Evolutionary conservation across 2,113 vertebrate genomes (phyloP).

Genomic region (Trachemys scripta): DNA sequence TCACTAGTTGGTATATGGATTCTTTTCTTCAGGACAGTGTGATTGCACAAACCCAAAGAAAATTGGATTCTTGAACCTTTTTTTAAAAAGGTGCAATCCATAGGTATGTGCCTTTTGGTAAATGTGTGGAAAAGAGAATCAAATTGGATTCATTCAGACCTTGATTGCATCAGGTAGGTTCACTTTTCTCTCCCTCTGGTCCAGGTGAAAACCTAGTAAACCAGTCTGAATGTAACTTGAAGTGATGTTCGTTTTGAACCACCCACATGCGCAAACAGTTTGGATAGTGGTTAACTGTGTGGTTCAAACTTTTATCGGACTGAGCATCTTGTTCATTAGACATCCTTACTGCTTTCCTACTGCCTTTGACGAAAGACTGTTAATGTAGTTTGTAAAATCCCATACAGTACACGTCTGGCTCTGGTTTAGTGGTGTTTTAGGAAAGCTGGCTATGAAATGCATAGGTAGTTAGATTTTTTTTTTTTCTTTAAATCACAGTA

Average conservation of each 20-base stretch:
- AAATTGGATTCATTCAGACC: neutral
- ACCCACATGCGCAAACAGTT: neutral
- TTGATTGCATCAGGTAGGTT: neutral
- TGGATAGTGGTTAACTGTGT: neutral
- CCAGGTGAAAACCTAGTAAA: neutral
- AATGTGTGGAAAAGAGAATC: neutral
- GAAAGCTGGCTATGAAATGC: neutral
- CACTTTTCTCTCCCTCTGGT: neutral
- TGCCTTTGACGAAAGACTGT: neutral
- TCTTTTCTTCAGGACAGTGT: neutral
- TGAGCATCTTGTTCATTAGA: neutral
- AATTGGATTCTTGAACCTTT: neutral
- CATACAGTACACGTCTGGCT: accelerated
- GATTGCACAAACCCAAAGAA: neutral
- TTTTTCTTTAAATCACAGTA: no score
- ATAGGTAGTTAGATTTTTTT: neutral
- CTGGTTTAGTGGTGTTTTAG: neutral
- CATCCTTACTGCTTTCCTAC: neutral
- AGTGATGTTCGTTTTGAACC: neutral
- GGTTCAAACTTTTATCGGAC: neutral
- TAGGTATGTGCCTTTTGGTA: neutral
- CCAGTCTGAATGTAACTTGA: neutral
- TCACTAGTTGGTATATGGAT: neutral
- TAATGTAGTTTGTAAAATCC: accelerated
- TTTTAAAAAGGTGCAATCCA: neutral